Base-by-base conservation (phyloP, 2,113 vertebrate species). In the Leptodactylus fuscus region DNA sequence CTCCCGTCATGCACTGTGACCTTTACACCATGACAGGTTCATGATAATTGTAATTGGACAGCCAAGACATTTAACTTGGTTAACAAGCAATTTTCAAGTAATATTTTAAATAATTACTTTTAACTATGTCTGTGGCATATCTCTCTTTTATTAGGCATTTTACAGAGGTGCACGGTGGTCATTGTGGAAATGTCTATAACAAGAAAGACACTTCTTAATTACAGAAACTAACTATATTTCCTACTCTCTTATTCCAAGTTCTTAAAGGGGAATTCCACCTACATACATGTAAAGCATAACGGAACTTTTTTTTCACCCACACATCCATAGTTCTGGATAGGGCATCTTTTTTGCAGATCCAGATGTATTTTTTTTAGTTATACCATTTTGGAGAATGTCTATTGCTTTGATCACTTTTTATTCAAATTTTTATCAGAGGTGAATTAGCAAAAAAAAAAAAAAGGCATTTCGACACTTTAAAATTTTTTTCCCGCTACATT, bases 71-170 rank as follows among this genome's bases (percentile, higher is more conserved):
- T 69, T 69, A 34, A 67, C 62, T 67, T 67, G 15, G 62, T 67
- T 67, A 69, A 69, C 65, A 69, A 38, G 65, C 65, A 36, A 69
- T 69, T 69, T 69, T 38, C 34, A 38, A 69, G 65, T 38, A 18
- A 69, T 69, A 69, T 69, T 69, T 69, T 69, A 69, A 38, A 69
- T 69, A 69, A 69, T 69, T 69, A 69, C 65, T 69, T 69, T 38
- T 22, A 69, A 69, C 65, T 36, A 69, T 22, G 34, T 69, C 65
- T 4, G 2, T 38, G 34, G 65, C 65, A 36, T 69, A 69, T 69
- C 65, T 69, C 16, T 34, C 9, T 24, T 38, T 69, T 69, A 38
- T 7, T 69, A 69, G 34, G 65, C 65, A 20, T 69, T 18, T 36
- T 20, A 20, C 16, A 22, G 15, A 69, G 16, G 65, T 36, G 65